Evolutionary conservation across 2,797 vertebrate genomes (phyloP), one percentile per base, ranked within the genome.

Genomic region (Cossypha heuglini): DNA sequence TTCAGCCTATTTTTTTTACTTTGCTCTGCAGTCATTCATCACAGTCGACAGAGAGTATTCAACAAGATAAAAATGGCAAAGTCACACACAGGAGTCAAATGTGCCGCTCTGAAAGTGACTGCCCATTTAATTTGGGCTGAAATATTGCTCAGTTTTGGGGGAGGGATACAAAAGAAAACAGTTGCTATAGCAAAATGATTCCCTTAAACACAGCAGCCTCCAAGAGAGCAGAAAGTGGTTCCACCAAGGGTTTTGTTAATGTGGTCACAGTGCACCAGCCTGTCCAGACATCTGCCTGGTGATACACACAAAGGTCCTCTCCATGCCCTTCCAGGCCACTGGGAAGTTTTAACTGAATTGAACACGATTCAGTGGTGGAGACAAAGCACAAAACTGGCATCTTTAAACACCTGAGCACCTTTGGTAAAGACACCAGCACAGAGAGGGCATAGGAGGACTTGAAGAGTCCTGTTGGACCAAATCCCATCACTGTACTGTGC

Each of bases 21-120:
- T 87, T 73, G 63, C 52, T 86, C 48, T 79, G 48, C 45, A 73
- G 79, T 46, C 93, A 94, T 96, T 95, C 84, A 95, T 96, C 93
- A 95, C 74, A 83, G 59, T 80, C 5, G 1, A 92, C 77, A 66
- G 21, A 81, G 55, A 58, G 67, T 33, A 42, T 88, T 90, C 88
- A 87, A n/a, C 62, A 66, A 84, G 86, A 85, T 71, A 52, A 73
- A 93, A 95, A 93, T 31, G 82, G 88, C 48, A 67, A 88, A 88
- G 74, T 52, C 90, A 82, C 76, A 92, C 67, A 88, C 49, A 90
- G 67, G 40, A 94, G 71, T 69, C 55, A 92, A 93, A 86, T 10
- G 24, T 24, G 29, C 67, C 76, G 52, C 62, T 85, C 74, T 76
- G 83, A 81, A 93, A 93, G 55, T 0, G 3, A 87, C 84, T 93